Evolutionary conservation across 2,888 invertebrate genomes (phyloP).

Genomic region (Eristalis intricaria): DNA sequence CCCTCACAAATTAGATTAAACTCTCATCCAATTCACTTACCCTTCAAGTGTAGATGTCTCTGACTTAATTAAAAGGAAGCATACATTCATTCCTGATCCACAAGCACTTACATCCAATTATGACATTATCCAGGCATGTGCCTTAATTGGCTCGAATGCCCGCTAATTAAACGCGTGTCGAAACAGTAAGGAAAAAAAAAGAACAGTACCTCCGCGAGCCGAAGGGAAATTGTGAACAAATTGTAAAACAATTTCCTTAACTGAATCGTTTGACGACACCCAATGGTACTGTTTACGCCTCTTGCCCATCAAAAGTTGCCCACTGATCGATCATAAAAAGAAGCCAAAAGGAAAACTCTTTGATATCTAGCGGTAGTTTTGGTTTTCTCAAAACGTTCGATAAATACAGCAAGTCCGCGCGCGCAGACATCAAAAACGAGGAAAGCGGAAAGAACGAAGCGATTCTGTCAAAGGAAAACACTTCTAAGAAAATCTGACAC

Average conservation of each 20-base stretch:
- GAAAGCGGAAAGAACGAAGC: not conserved
- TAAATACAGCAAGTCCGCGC: slow-evolving; percentile 14
- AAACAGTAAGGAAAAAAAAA: slow-evolving; percentile 4
- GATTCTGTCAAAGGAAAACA: slow-evolving; percentile 25
- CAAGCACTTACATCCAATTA: slow-evolving; percentile 50
- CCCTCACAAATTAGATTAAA: slow-evolving; percentile 52
- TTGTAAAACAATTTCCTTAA: not conserved
- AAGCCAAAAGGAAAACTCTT: slow-evolving; percentile 10
- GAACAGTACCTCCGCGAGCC: not conserved
- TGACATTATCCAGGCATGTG: slow-evolving; percentile 45
- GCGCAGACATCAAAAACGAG: slow-evolving; percentile 43
- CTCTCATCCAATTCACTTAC: slow-evolving; percentile 47
- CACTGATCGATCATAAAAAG: not conserved
- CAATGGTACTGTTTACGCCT: slow-evolving; percentile 15
- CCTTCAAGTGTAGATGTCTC: slow-evolving; percentile 49
- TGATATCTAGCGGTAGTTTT: slow-evolving; percentile 18
- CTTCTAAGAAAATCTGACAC: not conserved
- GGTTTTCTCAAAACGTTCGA: not conserved
- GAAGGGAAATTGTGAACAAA: not conserved
- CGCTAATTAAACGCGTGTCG: slow-evolving; percentile 52
- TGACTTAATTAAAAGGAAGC: slow-evolving; percentile 56
- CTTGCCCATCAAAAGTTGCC: slow-evolving; percentile 4
- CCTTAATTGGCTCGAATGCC: slow-evolving; percentile 46
- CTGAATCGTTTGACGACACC: slow-evolving; percentile 33
- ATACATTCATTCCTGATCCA: slow-evolving; percentile 42